Evolutionary conservation across 2,888 invertebrate genomes (phyloP).

Genomic region (Trichopria drosophilae): DNA sequence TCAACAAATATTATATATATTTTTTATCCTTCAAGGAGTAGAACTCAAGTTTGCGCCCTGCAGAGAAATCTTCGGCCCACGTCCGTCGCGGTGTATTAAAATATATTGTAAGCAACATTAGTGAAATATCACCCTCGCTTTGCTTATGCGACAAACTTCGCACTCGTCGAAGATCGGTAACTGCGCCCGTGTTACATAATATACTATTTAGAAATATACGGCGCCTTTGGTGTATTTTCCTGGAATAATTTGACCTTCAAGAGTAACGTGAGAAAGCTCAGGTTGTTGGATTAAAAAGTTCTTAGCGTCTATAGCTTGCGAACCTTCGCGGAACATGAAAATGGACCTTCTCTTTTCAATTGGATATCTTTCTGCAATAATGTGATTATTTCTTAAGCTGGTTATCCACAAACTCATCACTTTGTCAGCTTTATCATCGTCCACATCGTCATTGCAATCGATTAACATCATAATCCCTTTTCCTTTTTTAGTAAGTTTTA

Average conservation of each 20-base stretch:
- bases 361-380: constrained; percentile 83
- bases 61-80: no score
- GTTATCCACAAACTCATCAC: constrained; percentile 94
- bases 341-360: constrained; percentile 91
- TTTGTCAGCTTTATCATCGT: constrained; percentile 77
- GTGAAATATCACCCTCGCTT: no score
- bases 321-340: constrained; percentile 95
- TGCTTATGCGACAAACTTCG: no score
- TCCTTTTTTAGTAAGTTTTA: constrained; percentile 91
- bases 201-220: no score
- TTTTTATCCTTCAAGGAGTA: no score
- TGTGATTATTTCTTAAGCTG: constrained; percentile 93
- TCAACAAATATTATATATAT: no score
- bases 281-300: constrained; percentile 87
- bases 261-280: constrained; percentile 80
- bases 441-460: constrained; percentile 72
- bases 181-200: no score
- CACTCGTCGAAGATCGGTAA: no score
- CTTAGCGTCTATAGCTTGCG: constrained; percentile 93
- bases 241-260: constrained; percentile 86
- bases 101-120: no score
- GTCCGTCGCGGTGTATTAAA: no score
- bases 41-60: no score
- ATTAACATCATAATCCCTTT: constrained; percentile 97
- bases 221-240: no score